Base-by-base conservation (phyloP, 1,140 invertebrate genomes). In the Trichonephila clavipes region DNA sequence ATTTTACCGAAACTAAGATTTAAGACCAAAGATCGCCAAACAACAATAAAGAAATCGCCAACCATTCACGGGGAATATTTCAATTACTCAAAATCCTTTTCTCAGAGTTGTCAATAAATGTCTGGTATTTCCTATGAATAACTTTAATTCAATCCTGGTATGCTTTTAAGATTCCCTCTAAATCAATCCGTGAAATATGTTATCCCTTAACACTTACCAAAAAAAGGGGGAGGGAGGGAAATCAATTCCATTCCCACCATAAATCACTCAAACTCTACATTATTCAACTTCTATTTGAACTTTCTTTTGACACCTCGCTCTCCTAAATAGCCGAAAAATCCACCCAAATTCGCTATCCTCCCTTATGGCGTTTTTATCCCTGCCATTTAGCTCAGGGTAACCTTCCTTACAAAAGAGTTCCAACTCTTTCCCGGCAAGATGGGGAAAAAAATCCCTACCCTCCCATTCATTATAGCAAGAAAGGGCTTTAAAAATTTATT, bases 401-500 rank as follows among this genome's bases (percentile, higher is more conserved):
- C 24, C 69, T 4, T 24, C 28, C 28, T 34, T 28, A 77, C 28
- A 77, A 77, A 77, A 77, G 14, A 40, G 24, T 18, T 34, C 28
- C 28, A 28, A 18, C 28, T 28, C 28, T 77, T 77, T 34, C 24
- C 24, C 34, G 12, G 6, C 34, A 34, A 16, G 28, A 24, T 24
- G 18, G 21, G 6, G 34, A 18, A 34, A 77, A 34, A 34, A 77
- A 77, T 34, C 1, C 4, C 28, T 3, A 18, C 14, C 28, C 69
- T 77, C 28, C 34, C 69, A 77, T 77, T 77, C 28, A 77, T 77
- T 77, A 34, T 18, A 16, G 69, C 28, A 18, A 77, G 64, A 18
- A 62, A 62, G 61, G 28, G 69, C 69, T 77, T 77, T 77, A 77
- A 77, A 77, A 77, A 77, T 77, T 40, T 77, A 77, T 77, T 77